Conservation (phyloP, 1,140 invertebrate genomes). For the Portunus trituberculatus region DNA sequence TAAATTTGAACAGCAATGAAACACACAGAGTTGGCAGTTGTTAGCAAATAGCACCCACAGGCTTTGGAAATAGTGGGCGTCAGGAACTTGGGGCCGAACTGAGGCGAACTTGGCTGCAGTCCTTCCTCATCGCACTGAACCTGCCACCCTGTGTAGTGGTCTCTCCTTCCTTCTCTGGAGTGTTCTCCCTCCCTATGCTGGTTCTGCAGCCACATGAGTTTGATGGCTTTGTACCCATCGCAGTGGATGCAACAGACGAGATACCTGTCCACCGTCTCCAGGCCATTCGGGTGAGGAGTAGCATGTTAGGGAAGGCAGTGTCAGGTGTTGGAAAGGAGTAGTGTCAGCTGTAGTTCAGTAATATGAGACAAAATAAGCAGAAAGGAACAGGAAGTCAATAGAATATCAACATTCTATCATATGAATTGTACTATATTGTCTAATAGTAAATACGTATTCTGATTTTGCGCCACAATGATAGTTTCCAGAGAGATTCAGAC, state of each 20-base stretch:
- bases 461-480: too few species aligned
- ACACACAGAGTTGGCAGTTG: too few species aligned
- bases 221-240: conserved; percentile 71
- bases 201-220: conserved; percentile 64
- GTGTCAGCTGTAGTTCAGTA: not conserved
- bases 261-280: conserved; percentile 53
- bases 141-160: conserved; percentile 66
- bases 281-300: conserved; percentile 50
- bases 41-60: conserved; percentile 24
- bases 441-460: too few species aligned
- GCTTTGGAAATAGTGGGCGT: conserved; percentile 66
- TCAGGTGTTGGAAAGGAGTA: not conserved
- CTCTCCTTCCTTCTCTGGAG: conserved; percentile 73
- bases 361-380: not conserved
- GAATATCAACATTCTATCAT: not conserved
- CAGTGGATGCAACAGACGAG: conserved; percentile 69
- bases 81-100: conserved; percentile 63
- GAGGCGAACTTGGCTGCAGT: conserved; percentile 67
- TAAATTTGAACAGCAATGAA: not conserved
- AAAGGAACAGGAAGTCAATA: not conserved
- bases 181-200: conserved; percentile 69
- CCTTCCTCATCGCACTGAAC: conserved; percentile 66
- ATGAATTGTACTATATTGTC: too few species aligned
- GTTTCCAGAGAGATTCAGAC: too few species aligned
- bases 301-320: not conserved